Conservation (phyloP, 2,797 vertebrate genomes). For the Glyptemys insculpta region DNA sequence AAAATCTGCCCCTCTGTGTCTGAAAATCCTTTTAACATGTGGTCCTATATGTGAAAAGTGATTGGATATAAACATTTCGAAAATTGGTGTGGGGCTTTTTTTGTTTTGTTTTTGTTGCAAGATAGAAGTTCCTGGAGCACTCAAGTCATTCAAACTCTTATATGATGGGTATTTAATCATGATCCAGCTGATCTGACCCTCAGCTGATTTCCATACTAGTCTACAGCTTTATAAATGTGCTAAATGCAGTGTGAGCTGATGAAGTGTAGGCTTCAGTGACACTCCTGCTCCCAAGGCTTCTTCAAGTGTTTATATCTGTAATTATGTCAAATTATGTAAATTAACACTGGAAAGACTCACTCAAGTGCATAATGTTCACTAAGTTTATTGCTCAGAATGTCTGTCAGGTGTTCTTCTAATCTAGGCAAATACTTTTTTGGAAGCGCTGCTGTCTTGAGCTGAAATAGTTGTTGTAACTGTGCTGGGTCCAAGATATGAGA, state of each 20-base stretch:
- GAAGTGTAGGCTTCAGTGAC: conserved; percentile 29
- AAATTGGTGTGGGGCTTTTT: neutral
- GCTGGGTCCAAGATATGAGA: neutral
- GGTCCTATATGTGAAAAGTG: neutral
- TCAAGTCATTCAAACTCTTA: neutral
- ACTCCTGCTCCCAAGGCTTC: conserved; percentile 43
- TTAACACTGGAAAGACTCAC: conserved; percentile 37
- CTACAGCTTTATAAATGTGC: conserved; percentile 24
- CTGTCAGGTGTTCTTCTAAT: neutral
- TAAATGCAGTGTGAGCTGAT: neutral
- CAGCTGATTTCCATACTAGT: conserved; percentile 7
- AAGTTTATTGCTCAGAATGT: conserved; percentile 37
- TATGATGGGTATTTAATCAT: neutral
- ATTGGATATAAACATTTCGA: neutral
- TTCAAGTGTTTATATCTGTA: conserved; percentile 49
- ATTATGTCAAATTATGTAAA: conserved; percentile 61
- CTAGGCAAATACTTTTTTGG: conserved; percentile 20
- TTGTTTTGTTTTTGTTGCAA: neutral
- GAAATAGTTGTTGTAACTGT: neutral
- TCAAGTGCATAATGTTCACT: neutral
- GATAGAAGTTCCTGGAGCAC: neutral
- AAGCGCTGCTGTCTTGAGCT: neutral
- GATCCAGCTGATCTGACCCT: neutral
- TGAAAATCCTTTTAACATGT: neutral
- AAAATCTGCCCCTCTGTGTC: neutral